phyloP scores from a whole-genome alignment of 2,888 invertebrate genomes.

The Xylocampa areola region DNA sequence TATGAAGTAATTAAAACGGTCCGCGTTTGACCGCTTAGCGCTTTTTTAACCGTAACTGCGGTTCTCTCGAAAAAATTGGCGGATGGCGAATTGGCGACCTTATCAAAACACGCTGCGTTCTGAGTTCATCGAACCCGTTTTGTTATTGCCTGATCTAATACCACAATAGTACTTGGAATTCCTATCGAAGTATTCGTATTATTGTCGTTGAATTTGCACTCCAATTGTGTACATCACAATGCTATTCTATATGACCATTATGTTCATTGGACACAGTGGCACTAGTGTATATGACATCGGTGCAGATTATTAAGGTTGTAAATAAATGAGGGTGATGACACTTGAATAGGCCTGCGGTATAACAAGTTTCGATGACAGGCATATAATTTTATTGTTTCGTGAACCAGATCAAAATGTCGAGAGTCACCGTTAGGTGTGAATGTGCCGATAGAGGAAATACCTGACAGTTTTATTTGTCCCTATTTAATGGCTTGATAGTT shows the following conservation, averaged over 20 bases:
- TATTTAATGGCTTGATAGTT: constrained; percentile 40
- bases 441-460: constrained; percentile 79
- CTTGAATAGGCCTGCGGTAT: constrained; percentile 70
- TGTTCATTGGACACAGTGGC: constrained; percentile 57
- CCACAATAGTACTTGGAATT: constrained; percentile 52
- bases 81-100: constrained; percentile 81
- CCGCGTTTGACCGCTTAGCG: constrained; percentile 73
- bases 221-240: constrained; percentile 60
- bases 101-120: constrained; percentile 78
- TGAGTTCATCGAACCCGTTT: constrained; percentile 73
- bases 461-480: constrained; percentile 68
- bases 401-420: constrained; percentile 83
- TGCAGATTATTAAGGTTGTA: constrained; percentile 50
- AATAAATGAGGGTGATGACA: constrained; percentile 64
- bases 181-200: constrained; percentile 46
- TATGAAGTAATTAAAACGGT: constrained; percentile 88
- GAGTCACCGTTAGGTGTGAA: constrained; percentile 84
- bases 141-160: constrained; percentile 64
- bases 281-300: constrained; percentile 43
- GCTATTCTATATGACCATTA: constrained; percentile 57
- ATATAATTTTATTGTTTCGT: constrained; percentile 83
- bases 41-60: constrained; percentile 83
- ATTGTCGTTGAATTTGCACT: constrained; percentile 54
- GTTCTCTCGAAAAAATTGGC: constrained; percentile 74
- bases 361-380: constrained; percentile 74